These are phyloP conservation scores for Rhopalosiphum padi DNA, from an alignment of 1,140 invertebrate species.

Conservation along the genomic window DNA sequence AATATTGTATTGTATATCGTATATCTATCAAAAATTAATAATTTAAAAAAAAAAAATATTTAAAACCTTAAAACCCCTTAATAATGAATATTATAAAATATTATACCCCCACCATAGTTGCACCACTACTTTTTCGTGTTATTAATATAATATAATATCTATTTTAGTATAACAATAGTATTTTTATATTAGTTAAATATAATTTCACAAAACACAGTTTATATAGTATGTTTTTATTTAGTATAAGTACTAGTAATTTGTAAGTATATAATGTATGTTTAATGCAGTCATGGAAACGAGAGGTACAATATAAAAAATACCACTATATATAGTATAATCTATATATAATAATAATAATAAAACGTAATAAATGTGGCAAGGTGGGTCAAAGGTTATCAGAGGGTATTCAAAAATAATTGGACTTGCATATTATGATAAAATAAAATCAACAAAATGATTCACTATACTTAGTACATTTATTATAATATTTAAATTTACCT, in stretches of 20 bases:
- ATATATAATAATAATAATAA: not conserved
- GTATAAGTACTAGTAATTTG: not conserved
- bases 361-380: not conserved
- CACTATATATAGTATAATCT: not conserved
- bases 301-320: not conserved
- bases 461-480: not conserved
- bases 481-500: too few species aligned
- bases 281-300: slow-evolving; percentile 36
- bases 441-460: not conserved
- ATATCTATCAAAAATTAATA: not conserved
- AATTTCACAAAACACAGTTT: not conserved
- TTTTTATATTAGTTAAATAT: not conserved
- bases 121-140: not conserved
- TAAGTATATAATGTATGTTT: not conserved
- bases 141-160: not conserved
- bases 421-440: not conserved
- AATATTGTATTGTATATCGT: not conserved
- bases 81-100: too few species aligned
- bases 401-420: slow-evolving; percentile 32
- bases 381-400: slow-evolving; percentile 39
- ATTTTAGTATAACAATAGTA: not conserved
- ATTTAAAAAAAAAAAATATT: not conserved
- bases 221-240: not conserved
- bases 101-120: not conserved
- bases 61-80: too few species aligned